Evolutionary conservation across 2,888 invertebrate species (phyloP).

Genomic region (Xestobium rufovillosum): DNA sequence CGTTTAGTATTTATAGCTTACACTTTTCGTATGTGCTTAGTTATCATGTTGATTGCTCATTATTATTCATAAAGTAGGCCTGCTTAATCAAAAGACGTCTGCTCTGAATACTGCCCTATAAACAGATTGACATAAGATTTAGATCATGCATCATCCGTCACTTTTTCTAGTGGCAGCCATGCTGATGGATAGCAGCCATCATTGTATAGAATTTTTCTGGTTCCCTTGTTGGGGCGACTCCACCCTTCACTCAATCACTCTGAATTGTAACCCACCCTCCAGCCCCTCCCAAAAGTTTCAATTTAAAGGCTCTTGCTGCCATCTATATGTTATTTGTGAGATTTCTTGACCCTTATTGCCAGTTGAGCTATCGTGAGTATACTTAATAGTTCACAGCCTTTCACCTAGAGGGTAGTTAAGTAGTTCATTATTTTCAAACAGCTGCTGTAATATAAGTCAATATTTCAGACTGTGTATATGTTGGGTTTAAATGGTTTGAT

Average conservation of each 20-base stretch:
- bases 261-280: constrained; percentile 41
- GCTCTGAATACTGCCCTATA: no score
- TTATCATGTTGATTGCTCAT: no score
- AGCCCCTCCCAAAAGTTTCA: constrained; percentile 33
- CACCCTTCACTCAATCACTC: constrained; percentile 55
- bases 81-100: no score
- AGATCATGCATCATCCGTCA: background rate
- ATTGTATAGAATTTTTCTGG: constrained; percentile 45
- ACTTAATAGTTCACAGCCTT: constrained; percentile 42
- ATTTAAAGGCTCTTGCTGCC: constrained; percentile 37
- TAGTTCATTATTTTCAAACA: constrained; percentile 13
- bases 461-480: no score
- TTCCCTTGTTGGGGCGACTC: constrained; percentile 42
- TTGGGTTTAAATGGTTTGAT: no score
- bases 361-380: constrained; percentile 30
- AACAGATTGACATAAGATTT: no score
- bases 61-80: no score
- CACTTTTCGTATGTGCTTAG: no score
- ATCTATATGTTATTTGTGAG: constrained; percentile 42
- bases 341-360: constrained; percentile 41
- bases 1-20: no score
- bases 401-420: constrained; percentile 41
- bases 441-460: no score
- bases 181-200: constrained; percentile 55
- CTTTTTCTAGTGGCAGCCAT: constrained; percentile 43